phyloP scores from a whole-genome alignment of 2,888 invertebrate species.

The Julus scanicus region DNA sequence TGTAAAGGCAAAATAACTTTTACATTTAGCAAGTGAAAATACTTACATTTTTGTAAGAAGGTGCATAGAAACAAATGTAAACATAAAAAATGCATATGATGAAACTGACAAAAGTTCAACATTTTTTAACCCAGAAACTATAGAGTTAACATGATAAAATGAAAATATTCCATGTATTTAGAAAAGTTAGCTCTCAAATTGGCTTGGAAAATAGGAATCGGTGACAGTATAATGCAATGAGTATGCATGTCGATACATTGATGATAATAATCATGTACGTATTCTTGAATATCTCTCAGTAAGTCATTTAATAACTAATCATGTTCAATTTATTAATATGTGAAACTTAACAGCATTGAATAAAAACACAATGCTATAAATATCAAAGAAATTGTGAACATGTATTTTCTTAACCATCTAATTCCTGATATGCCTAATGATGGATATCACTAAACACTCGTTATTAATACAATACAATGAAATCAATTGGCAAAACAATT shows the following conservation, averaged over 20 bases:
- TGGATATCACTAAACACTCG: not conserved
- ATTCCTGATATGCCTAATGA: not conserved
- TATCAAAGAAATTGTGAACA: not conserved
- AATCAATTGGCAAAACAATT: not conserved
- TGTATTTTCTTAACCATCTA: not conserved
- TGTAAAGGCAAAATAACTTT: not conserved
- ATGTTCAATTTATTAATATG: not conserved
- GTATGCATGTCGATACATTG: not conserved
- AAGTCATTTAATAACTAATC: not conserved
- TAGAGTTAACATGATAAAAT: not conserved
- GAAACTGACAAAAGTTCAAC: not conserved
- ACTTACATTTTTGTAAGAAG: not conserved
- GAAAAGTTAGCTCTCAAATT: constrained; percentile 16
- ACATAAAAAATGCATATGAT: not conserved
- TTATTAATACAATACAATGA: not conserved
- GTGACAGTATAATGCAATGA: not conserved
- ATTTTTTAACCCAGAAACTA: not conserved
- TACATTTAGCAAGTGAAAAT: not conserved
- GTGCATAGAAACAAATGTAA: constrained; percentile 11
- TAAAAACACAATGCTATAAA: not conserved
- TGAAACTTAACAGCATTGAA: not conserved
- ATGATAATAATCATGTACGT: not conserved
- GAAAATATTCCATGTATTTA: not conserved
- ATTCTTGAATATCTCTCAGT: not conserved
- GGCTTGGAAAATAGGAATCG: not conserved